These are phyloP conservation scores for Castor canadensis DNA, from an alignment of 2,113 vertebrate genomes.

Conservation along the genomic window DNA sequence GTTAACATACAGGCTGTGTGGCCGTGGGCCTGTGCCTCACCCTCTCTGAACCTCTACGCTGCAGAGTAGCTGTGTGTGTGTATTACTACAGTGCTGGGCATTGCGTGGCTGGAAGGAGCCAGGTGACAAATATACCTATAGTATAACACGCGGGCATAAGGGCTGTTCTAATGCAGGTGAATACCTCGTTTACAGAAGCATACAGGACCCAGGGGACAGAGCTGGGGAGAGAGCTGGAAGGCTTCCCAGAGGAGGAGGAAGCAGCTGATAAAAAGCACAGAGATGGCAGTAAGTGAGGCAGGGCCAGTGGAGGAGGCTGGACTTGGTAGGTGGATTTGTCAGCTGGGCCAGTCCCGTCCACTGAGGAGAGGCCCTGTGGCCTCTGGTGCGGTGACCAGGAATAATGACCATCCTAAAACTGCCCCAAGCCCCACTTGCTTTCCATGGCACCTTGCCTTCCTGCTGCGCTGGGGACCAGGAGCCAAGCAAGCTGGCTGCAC, in stretches of 20 bases:
- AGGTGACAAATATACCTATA: neutral
- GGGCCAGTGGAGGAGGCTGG: neutral
- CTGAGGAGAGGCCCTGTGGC: neutral
- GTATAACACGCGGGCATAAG: accelerated
- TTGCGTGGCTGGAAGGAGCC: neutral
- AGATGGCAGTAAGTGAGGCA: neutral
- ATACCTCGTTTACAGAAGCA: no score
- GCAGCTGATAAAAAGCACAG: neutral
- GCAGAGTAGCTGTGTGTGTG: accelerated
- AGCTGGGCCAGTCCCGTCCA: neutral
- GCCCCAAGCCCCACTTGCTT: neutral
- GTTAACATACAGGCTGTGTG: neutral
- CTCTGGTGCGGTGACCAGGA: accelerated
- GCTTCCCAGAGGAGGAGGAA: neutral
- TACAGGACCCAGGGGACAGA: neutral
- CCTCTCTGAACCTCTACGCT: neutral
- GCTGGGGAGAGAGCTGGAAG: neutral
- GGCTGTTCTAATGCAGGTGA: neutral
- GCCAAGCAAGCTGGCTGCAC: neutral
- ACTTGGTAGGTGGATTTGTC: neutral
- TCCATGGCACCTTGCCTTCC: neutral
- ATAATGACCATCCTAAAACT: neutral
- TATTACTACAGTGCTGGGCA: neutral
- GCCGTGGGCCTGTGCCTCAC: accelerated
- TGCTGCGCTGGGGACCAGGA: neutral